phyloP scores from a whole-genome alignment of 2,797 vertebrate genomes.

The Phataginus tricuspis region DNA sequence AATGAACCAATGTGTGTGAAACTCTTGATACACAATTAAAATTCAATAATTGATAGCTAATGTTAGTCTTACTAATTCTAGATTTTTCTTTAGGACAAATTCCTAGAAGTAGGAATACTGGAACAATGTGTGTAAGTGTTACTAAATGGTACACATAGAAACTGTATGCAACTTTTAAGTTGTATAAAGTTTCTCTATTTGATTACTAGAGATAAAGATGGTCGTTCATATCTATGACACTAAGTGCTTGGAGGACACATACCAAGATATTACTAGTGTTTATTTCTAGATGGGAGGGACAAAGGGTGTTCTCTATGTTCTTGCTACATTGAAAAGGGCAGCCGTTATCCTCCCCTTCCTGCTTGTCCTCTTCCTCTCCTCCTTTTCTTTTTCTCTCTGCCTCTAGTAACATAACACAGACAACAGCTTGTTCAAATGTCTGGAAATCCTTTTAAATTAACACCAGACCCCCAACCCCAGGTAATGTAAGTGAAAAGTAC shows the following conservation, averaged over 20 bases:
- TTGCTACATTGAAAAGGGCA: background rate
- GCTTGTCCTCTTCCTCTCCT: background rate
- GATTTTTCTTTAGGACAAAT: slow-evolving; percentile 3
- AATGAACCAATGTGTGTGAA: background rate
- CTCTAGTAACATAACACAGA: background rate
- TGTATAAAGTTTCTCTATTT: background rate
- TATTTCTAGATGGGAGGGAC: background rate
- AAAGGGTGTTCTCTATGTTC: background rate
- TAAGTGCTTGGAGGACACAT: background rate
- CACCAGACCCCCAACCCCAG: background rate
- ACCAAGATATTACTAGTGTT: background rate
- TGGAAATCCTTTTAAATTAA: background rate
- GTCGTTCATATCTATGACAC: background rate
- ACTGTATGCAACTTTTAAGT: background rate
- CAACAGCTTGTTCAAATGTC: background rate
- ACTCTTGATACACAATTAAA: background rate
- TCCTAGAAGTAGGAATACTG: background rate
- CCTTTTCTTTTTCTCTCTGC: background rate
- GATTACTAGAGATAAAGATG: background rate
- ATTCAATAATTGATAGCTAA: background rate
- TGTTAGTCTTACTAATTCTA: background rate
- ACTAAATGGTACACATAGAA: background rate
- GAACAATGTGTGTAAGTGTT: background rate
- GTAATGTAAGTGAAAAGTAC: background rate
- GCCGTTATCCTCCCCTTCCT: background rate